Base-by-base conservation (phyloP, 2,888 invertebrate genomes). In the Epirrhoe alternata region DNA sequence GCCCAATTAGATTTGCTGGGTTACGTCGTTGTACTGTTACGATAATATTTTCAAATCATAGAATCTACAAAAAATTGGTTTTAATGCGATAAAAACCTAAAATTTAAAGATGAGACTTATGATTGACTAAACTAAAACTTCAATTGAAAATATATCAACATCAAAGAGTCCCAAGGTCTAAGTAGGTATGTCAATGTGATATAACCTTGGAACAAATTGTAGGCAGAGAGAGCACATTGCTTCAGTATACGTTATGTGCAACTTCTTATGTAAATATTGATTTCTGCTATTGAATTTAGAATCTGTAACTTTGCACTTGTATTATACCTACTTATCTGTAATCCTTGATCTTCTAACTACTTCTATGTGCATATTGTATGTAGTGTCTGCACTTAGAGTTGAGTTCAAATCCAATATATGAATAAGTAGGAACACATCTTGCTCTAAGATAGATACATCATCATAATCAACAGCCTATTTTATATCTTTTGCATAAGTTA, bases 191-290 rank as follows among this genome's bases (percentile, higher is more conserved):
- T 55, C 53, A 67, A 63, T 51, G 47, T 33, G 52, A 61, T 24
- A 35, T 56, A 47, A 63, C 69, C 65, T 69, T 66, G 69, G n/a
- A 54, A 16, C 31, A 50, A 50, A 33, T 56, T 57, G 35, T 60
- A 47, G 5, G 6, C 16, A 51, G 50, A 60, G 14, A 69, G 54
- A 59, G 54, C 61, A 68, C 35, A n/a, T 42, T 42, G 5, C 12
- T 38, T 50, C 14, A 54, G 31, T 60, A 35, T 24, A 50, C 12
- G 33, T 5, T 47, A 16, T 31, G 24, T 35, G 49, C 14, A 49
- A 30, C 57, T 52, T 6, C 45, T 50, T 35, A 63, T 53, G 52
- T 59, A 65, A 65, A 62, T 69, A 69, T 69, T 65, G 62, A 60
- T 62, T 59, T 62, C 38, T 60, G 24, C 31, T 38, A 57, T 68